phyloP scores from a whole-genome alignment of 2,797 vertebrate species.

The Geotrypetes seraphini region DNA sequence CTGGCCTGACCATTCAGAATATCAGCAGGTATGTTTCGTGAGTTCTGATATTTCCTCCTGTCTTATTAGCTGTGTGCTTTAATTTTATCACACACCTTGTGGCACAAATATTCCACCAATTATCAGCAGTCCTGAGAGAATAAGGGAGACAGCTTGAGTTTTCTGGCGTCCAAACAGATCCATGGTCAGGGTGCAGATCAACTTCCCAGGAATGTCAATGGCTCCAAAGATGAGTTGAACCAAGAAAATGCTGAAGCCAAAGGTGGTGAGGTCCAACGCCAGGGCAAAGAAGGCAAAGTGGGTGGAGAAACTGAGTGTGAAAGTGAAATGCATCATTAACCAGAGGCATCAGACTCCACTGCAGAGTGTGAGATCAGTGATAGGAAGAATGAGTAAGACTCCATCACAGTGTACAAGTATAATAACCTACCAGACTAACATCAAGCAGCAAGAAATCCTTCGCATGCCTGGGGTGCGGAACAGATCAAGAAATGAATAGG shows the following conservation, averaged over 20 bases:
- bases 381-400: too few species aligned
- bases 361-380: too few species aligned
- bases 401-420: too few species aligned
- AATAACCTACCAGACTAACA: conserved; percentile 60
- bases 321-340: too few species aligned
- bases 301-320: conserved; percentile 63
- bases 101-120: conserved; percentile 63
- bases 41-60: too few species aligned
- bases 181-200: conserved; percentile 57
- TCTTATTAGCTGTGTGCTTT: too few species aligned
- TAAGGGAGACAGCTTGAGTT: conserved; percentile 57
- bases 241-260: conserved; percentile 70
- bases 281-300: conserved; percentile 78
- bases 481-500: conserved; percentile 56
- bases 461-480: conserved; percentile 63
- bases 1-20: too few species aligned
- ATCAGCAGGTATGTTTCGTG: too few species aligned
- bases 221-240: conserved; percentile 78
- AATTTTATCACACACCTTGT: conserved; percentile 62
- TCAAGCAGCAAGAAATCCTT: conserved; percentile 57
- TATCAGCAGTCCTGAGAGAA: conserved; percentile 59
- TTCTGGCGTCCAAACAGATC: conserved; percentile 57
- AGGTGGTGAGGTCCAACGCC: conserved; percentile 76
- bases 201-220: conserved; percentile 73
- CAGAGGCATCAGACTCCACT: too few species aligned